These are phyloP conservation scores for Cheilosia impressa DNA, from an alignment of 2,888 invertebrate species.

Conservation along the genomic window DNA sequence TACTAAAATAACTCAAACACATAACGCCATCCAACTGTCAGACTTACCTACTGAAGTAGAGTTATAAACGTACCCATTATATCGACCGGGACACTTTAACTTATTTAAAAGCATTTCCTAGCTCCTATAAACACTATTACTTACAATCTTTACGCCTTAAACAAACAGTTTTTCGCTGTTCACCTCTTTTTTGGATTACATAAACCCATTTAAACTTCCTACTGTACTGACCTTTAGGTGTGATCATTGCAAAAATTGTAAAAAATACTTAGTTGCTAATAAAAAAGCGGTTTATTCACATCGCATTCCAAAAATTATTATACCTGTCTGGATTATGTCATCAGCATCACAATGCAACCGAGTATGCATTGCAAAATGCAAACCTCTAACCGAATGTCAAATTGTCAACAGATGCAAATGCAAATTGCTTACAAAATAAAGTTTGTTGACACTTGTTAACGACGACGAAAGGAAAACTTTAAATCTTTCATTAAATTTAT, in stretches of 20 bases:
- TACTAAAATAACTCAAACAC: too few species aligned
- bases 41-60: too few species aligned
- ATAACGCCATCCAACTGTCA: too few species aligned
- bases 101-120: too few species aligned
- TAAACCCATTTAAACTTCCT: neutral
- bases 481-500: neutral
- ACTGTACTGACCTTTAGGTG: neutral
- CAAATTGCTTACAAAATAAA: neutral
- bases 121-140: too few species aligned
- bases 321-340: conserved; percentile 21
- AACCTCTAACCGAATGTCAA: conserved; percentile 38
- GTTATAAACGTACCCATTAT: too few species aligned
- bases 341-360: conserved; percentile 38
- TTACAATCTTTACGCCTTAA: too few species aligned
- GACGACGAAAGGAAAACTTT: too few species aligned
- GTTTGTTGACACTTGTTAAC: conserved; percentile 7
- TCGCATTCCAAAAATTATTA: conserved; percentile 2
- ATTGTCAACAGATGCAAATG: conserved; percentile 37
- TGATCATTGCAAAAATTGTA: neutral
- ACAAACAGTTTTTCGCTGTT: too few species aligned
- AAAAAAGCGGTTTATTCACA: neutral
- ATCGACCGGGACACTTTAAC: too few species aligned
- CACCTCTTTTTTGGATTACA: too few species aligned
- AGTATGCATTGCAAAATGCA: conserved; percentile 21
- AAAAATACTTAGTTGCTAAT: neutral